phyloP scores from a whole-genome alignment of 2,113 vertebrate genomes.

The Nyctereutes procyonoides region DNA sequence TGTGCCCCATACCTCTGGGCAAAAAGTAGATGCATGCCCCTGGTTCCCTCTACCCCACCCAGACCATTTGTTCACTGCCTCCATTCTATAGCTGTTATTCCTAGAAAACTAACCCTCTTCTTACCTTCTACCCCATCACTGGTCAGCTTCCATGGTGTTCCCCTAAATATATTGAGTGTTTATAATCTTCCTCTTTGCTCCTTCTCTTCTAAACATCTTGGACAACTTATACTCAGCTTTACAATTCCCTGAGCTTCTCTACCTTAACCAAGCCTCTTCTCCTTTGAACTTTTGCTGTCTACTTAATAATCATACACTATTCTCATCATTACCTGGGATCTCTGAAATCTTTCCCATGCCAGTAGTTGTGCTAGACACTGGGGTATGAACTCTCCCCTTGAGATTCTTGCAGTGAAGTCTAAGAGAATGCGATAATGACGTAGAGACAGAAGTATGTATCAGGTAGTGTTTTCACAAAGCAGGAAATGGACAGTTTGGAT shows the following conservation, averaged over 20 bases:
- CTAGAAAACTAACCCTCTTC: neutral
- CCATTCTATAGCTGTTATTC: neutral
- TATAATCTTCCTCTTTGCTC: neutral
- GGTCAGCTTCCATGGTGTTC: neutral
- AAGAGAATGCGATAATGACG: neutral
- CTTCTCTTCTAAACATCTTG: neutral
- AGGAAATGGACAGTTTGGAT: neutral
- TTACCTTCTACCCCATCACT: neutral
- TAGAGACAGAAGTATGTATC: neutral
- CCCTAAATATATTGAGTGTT: neutral
- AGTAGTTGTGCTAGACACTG: neutral
- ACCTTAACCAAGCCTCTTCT: neutral
- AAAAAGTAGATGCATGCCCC: neutral
- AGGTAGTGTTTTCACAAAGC: conserved; percentile 40
- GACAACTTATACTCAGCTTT: neutral
- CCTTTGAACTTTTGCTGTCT: neutral
- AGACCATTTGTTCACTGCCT: neutral
- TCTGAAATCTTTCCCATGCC: conserved; percentile 17
- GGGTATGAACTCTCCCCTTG: neutral
- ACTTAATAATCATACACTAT: neutral
- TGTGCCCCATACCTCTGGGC: neutral
- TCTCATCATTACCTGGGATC: neutral
- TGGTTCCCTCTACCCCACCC: neutral
- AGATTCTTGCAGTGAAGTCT: neutral
- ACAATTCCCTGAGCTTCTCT: neutral